Evolutionary conservation across 2,888 invertebrate species (phyloP).

Genomic region (Acanthosoma haemorrhoidale): DNA sequence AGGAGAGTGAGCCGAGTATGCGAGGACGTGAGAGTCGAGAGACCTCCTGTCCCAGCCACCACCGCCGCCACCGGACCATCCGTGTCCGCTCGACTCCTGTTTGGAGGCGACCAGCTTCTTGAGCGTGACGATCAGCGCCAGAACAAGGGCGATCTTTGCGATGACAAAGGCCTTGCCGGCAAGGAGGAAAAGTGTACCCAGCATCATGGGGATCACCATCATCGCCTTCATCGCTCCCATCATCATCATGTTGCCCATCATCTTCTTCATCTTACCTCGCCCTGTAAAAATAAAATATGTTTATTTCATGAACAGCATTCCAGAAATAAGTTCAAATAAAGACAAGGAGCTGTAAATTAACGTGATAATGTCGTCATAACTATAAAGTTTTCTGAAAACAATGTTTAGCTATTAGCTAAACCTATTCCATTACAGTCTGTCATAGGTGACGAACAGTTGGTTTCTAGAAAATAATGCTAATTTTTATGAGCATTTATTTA

Average conservation of each 20-base stretch:
- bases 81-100: conserved; percentile 53
- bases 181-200: conserved; percentile 71
- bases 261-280: conserved; percentile 81
- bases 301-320: too few relatives aligned
- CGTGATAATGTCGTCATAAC: too few relatives aligned
- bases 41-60: conserved; percentile 64
- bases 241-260: conserved; percentile 90
- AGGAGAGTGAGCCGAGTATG: conserved; percentile 56
- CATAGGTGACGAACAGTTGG: too few relatives aligned
- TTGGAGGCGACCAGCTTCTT: conserved; percentile 67
- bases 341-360: neutral
- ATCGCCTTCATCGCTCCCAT: conserved; percentile 79
- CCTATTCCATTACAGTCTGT: too few relatives aligned
- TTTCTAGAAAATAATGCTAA: too few relatives aligned
- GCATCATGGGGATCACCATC: conserved; percentile 71
- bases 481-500: too few relatives aligned
- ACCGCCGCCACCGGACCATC: conserved; percentile 50
- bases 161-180: conserved; percentile 84
- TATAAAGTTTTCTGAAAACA: too few relatives aligned
- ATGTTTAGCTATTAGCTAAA: too few relatives aligned
- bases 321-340: neutral
- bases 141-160: conserved; percentile 70
- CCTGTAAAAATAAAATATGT: conserved; percentile 50
- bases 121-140: conserved; percentile 73
- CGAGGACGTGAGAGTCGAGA: conserved; percentile 57